Conservation (phyloP, 2,888 invertebrate species). For the Lathronympha strigana region DNA sequence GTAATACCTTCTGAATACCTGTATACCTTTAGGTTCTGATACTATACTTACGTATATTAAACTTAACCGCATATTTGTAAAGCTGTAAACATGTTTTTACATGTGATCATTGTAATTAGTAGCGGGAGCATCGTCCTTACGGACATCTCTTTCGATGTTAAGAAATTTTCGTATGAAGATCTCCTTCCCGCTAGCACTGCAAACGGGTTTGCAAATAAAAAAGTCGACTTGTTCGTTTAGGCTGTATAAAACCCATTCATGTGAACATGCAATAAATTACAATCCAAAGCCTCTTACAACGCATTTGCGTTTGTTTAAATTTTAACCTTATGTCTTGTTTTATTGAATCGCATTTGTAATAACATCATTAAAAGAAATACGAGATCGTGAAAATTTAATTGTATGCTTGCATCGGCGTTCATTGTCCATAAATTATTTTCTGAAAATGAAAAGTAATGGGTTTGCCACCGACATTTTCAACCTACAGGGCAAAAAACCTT, state of each 20-base stretch:
- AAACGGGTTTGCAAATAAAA: conserved; percentile 65
- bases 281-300: conserved; percentile 13
- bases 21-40: background rate
- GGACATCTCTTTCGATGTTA: conserved; percentile 18
- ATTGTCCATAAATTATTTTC: conserved; percentile 15
- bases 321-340: conserved; percentile 20
- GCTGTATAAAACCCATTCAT: conserved; percentile 60
- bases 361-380: conserved; percentile 17
- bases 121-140: conserved; percentile 21
- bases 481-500: no score
- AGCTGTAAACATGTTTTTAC: conserved; percentile 30
- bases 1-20: background rate
- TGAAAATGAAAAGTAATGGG: conserved; percentile 6
- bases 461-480: background rate
- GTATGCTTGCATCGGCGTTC: background rate
- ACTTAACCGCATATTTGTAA: conserved; percentile 23
- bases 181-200: conserved; percentile 18
- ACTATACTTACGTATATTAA: conserved; percentile 2
- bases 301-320: conserved; percentile 16
- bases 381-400: conserved; percentile 6
- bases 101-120: conserved; percentile 28
- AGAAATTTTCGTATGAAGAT: conserved; percentile 12
- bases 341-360: conserved; percentile 19
- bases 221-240: conserved; percentile 54
- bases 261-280: conserved; percentile 49